Evolutionary conservation across 2,888 invertebrate species (phyloP), one percentile per base, ranked within the genome.

Genomic region (Thereva unica): DNA sequence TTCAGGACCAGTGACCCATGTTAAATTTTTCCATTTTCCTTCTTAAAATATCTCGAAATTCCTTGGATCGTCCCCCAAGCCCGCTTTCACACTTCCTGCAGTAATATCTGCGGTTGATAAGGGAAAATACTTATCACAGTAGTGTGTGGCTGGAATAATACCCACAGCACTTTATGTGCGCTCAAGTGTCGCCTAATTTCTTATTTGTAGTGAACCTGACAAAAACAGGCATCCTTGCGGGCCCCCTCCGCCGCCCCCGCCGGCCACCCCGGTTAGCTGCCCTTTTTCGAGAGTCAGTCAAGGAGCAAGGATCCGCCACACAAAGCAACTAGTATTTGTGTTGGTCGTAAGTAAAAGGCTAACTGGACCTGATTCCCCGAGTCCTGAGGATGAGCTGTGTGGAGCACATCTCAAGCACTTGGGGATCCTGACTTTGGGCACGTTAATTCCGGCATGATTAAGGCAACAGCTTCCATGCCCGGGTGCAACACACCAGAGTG

Each of bases 181-280:
- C 65, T 68, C 66, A 61, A 68, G 68, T 68, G 68, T 53, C 61
- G 63, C 63, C 66, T 68, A 68, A 68, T 68, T 68, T 68, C 68
- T 68, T 68, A 66, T 66, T 66, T 63, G 68, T 66, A 54, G 66
- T 64, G 50, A 57, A 68, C 61, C 68, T 68, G 68, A 68, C 68
- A 68, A 55, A 66, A 66, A 55, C 68, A 68, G 68, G 63, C 41
- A 53, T 50, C 41, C 45, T 41, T 61, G 50, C 50, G 37, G n/a
- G n/a, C n/a, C n/a, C 49, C 34, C 49, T 42, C 41, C n/a, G n/a
- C n/a, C n/a, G n/a, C 45, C 23, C 40, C 7, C 10, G 9, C n/a
- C 12, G 41, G 57, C 6, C 35, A 47, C 35, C 38, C 47, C 10
- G n/a, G 47, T 37, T 12, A 35, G 44, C 34, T 59, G 1, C 23